These are phyloP conservation scores for Sebastes hubbsi DNA, from an alignment of 2,797 vertebrate species.

Conservation along the genomic window DNA sequence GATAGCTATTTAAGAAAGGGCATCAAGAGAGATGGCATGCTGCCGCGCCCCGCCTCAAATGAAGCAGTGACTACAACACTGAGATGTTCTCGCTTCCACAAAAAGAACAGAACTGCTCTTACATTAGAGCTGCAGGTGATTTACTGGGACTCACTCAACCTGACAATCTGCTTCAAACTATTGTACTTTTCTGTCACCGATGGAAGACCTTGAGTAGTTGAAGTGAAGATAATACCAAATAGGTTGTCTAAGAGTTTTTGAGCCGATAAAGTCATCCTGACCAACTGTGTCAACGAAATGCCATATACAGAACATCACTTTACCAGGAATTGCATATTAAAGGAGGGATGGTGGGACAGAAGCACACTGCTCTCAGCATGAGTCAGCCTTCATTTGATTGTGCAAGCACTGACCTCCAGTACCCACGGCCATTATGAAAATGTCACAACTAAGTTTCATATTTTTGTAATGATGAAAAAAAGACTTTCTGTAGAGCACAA, in stretches of 20 bases:
- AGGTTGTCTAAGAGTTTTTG: background rate
- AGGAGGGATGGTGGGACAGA: background rate
- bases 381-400: background rate
- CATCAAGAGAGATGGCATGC: no score
- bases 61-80: background rate
- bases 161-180: background rate
- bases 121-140: background rate
- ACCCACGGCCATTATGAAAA: constrained; percentile 11
- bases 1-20: background rate
- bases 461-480: background rate
- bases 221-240: background rate
- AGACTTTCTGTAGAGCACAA: background rate
- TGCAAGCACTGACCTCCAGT: background rate
- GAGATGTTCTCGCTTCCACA: background rate
- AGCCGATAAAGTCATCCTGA: background rate
- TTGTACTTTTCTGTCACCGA: background rate
- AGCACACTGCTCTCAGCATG: background rate
- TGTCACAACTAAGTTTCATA: background rate
- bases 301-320: background rate
- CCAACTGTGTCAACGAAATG: background rate
- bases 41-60: rapidly evolving
- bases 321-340: background rate
- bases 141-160: background rate
- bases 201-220: background rate
- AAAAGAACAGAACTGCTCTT: background rate